Percentiles rank a stretch among this genome's conserved stretches.
Evolutionary conservation across 2,113 vertebrate species (phyloP).

Genomic region (Psilopsiagon aymara): DNA sequence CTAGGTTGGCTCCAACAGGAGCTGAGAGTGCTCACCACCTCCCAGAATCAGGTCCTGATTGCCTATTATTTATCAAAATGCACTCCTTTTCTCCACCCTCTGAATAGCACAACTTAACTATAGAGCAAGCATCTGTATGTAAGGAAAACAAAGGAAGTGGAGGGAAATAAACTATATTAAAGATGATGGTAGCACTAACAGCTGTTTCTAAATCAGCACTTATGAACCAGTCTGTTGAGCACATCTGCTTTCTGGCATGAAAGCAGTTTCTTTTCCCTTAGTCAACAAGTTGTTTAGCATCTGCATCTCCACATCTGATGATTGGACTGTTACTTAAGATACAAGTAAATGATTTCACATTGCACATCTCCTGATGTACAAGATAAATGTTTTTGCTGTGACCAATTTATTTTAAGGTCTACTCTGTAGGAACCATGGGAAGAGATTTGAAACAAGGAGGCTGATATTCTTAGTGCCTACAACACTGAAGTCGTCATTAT

Average conservation of each 20-base stretch:
- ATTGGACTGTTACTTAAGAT: conserved; percentile 80
- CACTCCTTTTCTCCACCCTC: background rate
- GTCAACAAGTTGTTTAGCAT: conserved; percentile 77
- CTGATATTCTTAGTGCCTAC: conserved; percentile 2
- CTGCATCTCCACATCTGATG: conserved; percentile 82
- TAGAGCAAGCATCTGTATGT: background rate
- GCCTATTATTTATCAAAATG: conserved; percentile 8
- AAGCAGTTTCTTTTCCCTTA: conserved; percentile 76
- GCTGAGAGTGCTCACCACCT: background rate
- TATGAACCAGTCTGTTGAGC: conserved; percentile 59
- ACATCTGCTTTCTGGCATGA: conserved; percentile 80
- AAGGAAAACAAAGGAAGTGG: conserved; percentile 41
- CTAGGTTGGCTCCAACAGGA: background rate
- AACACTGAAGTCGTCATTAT: background rate
- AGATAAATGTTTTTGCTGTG: conserved; percentile 22
- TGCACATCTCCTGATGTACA: conserved; percentile 44
- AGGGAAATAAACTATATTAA: conserved; percentile 29
- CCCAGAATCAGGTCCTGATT: background rate
- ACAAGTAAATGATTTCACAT: conserved; percentile 51
- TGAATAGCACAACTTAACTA: background rate
- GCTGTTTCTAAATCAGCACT: conserved; percentile 72
- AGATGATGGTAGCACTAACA: conserved; percentile 61
- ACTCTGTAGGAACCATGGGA: conserved; percentile 42
- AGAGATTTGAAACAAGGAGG: conserved; percentile 64
- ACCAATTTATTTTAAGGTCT: conserved; percentile 73